Conservation (phyloP, 2,113 vertebrate species). For the Cranoglanis bouderius region DNA sequence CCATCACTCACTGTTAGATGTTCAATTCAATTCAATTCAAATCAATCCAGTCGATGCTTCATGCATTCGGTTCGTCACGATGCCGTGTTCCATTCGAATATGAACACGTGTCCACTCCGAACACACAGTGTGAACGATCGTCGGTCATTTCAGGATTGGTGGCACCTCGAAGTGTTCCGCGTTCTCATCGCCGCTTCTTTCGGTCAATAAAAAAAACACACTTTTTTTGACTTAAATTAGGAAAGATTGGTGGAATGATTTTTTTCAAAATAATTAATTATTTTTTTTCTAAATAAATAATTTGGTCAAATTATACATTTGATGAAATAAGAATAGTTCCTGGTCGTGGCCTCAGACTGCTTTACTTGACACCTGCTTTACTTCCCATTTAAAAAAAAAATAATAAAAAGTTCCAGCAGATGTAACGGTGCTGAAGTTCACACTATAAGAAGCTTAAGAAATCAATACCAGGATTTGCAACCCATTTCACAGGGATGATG, state of each 20-base stretch:
- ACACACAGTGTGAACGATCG: no score
- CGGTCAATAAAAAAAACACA: neutral
- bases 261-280: neutral
- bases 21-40: no score
- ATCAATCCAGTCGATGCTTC: neutral
- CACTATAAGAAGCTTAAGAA: slow-evolving; percentile 29
- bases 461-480: slow-evolving; percentile 31
- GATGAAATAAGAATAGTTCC: neutral
- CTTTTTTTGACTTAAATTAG: neutral
- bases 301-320: neutral
- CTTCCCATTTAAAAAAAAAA: neutral
- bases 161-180: neutral
- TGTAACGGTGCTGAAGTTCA: slow-evolving; percentile 2
- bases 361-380: neutral
- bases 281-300: neutral
- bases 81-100: neutral
- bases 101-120: neutral
- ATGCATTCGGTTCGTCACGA: no score
- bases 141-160: neutral
- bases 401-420: neutral
- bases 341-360: neutral
- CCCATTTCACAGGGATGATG: slow-evolving; percentile 36
- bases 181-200: neutral
- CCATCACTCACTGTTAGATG: no score
- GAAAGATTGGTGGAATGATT: neutral